These are phyloP conservation scores for Drusus annulatus DNA, from an alignment of 1,140 invertebrate genomes.

Conservation along the genomic window DNA sequence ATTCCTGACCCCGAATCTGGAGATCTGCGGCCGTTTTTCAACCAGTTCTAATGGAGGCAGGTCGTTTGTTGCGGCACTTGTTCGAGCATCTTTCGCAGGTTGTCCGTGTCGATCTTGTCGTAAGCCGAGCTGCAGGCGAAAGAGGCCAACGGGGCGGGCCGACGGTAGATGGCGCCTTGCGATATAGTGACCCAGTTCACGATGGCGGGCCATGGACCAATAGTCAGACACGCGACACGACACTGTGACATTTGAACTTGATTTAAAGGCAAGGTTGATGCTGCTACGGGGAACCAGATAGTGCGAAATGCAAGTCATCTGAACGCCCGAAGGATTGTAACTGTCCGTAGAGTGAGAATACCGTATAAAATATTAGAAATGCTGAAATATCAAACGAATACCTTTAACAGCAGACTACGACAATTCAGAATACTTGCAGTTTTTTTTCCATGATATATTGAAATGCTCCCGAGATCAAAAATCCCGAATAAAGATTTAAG, in stretches of 20 bases:
- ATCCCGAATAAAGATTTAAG: no score
- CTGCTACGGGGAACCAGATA: neutral
- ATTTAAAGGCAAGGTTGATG: neutral
- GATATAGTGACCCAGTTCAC: conserved; percentile 12
- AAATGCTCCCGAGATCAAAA: no score
- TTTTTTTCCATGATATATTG: no score
- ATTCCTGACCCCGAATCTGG: neutral
- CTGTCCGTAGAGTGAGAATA: no score
- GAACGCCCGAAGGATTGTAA: neutral
- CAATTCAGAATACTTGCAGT: no score
- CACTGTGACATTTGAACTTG: conserved; percentile 28
- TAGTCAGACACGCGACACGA: conserved; percentile 24
- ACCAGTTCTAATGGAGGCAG: conserved; percentile 6
- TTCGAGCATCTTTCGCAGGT: neutral
- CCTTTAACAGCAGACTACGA: no score
- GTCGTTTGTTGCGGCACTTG: conserved; percentile 14
- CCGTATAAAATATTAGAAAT: no score
- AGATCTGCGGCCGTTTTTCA: neutral
- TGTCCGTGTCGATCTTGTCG: neutral
- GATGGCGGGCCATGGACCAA: neutral
- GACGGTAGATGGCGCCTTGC: conserved; percentile 2
- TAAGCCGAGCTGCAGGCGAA: neutral
- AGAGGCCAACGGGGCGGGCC: neutral
- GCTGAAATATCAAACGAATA: no score
- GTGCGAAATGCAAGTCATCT: neutral